A percentile compares a stretch with the other conserved stretches of the same genome.
Evolutionary conservation across 2,888 invertebrate species (phyloP).

Genomic region (Caenorhabditis wallacei): DNA sequence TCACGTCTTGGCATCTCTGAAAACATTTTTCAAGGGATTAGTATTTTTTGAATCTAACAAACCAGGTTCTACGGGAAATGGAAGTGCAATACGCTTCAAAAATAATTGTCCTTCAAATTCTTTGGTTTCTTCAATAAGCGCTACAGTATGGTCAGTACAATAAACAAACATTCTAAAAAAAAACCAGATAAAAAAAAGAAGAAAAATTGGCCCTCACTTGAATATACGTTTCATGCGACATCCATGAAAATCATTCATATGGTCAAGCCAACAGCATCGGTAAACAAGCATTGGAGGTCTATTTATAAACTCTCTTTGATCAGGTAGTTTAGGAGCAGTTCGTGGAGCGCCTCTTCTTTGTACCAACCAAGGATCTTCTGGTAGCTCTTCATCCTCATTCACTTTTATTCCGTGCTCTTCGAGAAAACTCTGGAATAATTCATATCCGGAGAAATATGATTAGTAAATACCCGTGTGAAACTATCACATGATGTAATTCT

Average conservation of each 20-base stretch:
- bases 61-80: conserved; percentile 63
- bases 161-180: conserved; percentile 69
- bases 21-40: not conserved
- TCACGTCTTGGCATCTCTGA: conserved; percentile 66
- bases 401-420: conserved; percentile 71
- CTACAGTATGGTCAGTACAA: conserved; percentile 70
- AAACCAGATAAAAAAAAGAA: not conserved
- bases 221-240: conserved; percentile 66
- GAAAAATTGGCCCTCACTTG: too few species aligned
- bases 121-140: conserved; percentile 72
- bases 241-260: conserved; percentile 69
- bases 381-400: conserved; percentile 67
- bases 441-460: not conserved
- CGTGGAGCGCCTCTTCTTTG: conserved; percentile 51
- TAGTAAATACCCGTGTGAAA: conserved; percentile 60
- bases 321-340: conserved; percentile 62
- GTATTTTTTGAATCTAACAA: not conserved
- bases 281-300: conserved; percentile 66
- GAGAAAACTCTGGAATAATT: conserved; percentile 61
- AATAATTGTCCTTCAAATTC: conserved; percentile 76
- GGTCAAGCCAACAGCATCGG: conserved; percentile 72
- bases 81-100: conserved; percentile 69
- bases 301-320: conserved; percentile 67
- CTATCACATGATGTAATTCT: conserved; percentile 67
- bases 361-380: conserved; percentile 71